A percentile compares a stretch with the other conserved stretches of the same genome.
Evolutionary conservation across 2,113 vertebrate genomes (phyloP).

Genomic region (Microcebus murinus): DNA sequence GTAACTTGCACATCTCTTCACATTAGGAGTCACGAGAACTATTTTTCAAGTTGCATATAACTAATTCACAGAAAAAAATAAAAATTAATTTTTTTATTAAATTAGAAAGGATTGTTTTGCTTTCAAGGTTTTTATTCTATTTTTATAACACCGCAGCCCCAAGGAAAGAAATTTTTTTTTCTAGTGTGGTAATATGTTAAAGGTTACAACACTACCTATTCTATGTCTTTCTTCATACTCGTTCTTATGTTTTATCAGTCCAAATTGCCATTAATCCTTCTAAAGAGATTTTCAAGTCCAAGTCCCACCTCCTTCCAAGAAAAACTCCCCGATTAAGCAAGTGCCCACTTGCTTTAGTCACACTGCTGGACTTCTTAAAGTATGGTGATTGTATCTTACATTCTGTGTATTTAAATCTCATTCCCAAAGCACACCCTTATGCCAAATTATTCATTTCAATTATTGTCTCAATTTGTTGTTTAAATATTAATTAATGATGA

Average conservation of each 20-base stretch:
- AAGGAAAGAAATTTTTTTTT: too few species aligned
- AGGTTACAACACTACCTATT: background rate
- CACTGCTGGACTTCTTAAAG: background rate
- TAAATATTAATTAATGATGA: conserved; percentile 24
- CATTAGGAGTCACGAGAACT: too few species aligned
- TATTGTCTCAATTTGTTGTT: background rate
- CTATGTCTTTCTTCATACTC: background rate
- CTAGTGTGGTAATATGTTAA: too few species aligned
- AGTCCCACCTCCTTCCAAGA: background rate
- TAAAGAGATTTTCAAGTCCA: background rate
- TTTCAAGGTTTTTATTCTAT: too few species aligned
- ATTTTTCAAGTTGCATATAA: too few species aligned
- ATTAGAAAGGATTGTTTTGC: too few species aligned
- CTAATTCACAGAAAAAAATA: too few species aligned
- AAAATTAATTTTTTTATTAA: too few species aligned
- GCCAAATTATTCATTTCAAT: background rate
- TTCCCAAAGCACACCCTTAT: background rate
- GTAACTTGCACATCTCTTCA: too few species aligned
- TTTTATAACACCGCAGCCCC: too few species aligned
- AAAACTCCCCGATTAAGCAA: background rate
- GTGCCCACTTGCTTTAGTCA: background rate
- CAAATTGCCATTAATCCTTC: background rate
- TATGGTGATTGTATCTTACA: background rate
- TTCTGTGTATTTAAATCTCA: conserved; percentile 9
- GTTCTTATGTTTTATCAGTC: background rate